Conservation (phyloP, 2,113 vertebrate species). For the Dermatemys mawii region DNA sequence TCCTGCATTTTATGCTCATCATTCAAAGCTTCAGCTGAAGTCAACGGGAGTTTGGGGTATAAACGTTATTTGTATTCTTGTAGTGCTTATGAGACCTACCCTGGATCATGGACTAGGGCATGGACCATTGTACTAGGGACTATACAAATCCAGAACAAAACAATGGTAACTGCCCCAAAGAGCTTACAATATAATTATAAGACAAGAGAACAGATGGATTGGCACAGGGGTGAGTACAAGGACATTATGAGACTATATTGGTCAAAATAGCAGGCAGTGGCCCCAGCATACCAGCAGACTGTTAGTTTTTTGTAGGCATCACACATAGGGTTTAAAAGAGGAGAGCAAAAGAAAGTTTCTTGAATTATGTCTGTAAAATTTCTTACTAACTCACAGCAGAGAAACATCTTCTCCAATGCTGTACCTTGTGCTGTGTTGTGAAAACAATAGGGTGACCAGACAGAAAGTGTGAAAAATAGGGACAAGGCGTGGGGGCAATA, state of each 20-base stretch:
- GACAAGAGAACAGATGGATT: constrained; percentile 22
- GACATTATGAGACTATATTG: constrained; percentile 7
- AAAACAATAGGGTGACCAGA: too few species aligned
- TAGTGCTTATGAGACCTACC: neutral
- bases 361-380: neutral
- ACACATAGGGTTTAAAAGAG: constrained; percentile 2
- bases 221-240: neutral
- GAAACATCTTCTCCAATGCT: neutral
- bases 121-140: neutral
- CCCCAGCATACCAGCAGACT: constrained; percentile 17
- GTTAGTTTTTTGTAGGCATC: constrained; percentile 11
- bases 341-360: neutral
- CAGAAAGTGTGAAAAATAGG: too few species aligned
- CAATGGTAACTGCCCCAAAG: neutral
- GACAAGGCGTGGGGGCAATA: too few species aligned
- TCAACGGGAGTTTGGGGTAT: neutral
- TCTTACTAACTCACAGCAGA: neutral
- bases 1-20: neutral
- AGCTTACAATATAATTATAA: neutral
- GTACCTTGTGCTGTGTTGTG: neutral
- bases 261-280: neutral
- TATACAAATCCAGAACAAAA: neutral
- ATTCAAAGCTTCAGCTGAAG: neutral
- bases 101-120: neutral
- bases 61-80: neutral